These are phyloP conservation scores for Halcyon badia DNA, from an alignment of 2,797 vertebrate species.

Conservation along the genomic window DNA sequence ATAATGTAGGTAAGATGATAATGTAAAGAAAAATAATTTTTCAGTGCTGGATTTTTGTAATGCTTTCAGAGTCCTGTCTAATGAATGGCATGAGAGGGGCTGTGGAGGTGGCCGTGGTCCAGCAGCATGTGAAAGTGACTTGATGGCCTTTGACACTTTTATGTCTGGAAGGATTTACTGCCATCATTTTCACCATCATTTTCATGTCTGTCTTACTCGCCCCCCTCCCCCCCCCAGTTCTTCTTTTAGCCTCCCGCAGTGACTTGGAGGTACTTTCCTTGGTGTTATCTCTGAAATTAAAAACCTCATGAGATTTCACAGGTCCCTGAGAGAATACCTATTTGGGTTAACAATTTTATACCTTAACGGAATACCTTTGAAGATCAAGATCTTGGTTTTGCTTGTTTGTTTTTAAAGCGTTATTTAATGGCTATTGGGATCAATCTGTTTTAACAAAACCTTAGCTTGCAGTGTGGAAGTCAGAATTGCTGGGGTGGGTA, in stretches of 20 bases:
- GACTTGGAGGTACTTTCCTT: background rate
- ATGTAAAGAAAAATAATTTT: background rate
- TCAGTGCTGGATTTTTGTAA: background rate
- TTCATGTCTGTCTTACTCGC: background rate
- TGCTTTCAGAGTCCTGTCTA: background rate
- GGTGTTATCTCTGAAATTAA: background rate
- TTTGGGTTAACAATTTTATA: background rate
- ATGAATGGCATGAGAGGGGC: background rate
- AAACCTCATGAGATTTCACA: background rate
- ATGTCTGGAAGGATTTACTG: background rate
- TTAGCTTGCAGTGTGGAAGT: background rate
- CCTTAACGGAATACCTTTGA: background rate
- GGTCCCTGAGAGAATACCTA: background rate
- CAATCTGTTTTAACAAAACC: background rate
- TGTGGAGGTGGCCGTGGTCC: background rate
- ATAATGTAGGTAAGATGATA: background rate
- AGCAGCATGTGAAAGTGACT: background rate
- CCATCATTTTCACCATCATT: background rate
- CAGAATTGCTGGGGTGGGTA: background rate
- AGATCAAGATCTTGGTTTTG: background rate
- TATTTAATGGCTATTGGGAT: background rate
- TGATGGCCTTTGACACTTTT: background rate
- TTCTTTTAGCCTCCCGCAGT: background rate
- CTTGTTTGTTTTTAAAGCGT: background rate
- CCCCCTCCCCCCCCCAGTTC: background rate